Conservation (phyloP, 2,113 vertebrate species). For the Melanostigma gelatinosum region DNA sequence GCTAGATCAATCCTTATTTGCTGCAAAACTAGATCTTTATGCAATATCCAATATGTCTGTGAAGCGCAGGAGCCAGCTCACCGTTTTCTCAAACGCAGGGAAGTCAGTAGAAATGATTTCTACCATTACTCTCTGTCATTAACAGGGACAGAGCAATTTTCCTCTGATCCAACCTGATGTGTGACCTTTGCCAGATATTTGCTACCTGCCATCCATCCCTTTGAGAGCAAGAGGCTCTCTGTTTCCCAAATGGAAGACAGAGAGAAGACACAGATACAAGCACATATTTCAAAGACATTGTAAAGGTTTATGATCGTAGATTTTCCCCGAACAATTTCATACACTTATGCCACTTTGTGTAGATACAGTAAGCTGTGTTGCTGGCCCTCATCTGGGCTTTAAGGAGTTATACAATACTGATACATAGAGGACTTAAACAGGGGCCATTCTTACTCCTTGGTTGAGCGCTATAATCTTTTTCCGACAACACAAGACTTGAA, state of each 20-base stretch:
- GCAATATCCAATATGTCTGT: conserved; percentile 23
- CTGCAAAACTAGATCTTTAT: conserved; percentile 35
- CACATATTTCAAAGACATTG: background rate
- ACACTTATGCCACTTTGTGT: background rate
- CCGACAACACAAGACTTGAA: background rate
- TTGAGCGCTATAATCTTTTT: conserved; percentile 15
- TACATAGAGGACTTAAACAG: background rate
- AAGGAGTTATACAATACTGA: background rate
- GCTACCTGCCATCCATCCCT: conserved; percentile 16
- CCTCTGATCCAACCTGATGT: conserved; percentile 10
- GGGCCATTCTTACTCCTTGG: background rate
- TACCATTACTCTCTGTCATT: conserved; percentile 27
- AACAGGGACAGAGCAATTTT: conserved; percentile 10
- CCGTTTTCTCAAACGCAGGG: background rate
- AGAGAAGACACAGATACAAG: background rate
- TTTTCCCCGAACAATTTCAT: background rate
- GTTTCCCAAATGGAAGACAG: background rate
- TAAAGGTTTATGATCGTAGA: background rate
- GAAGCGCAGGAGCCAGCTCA: background rate
- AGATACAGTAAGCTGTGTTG: background rate
- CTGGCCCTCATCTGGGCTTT: background rate
- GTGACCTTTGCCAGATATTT: conserved; percentile 37
- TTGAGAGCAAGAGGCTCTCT: background rate
- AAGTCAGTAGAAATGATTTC: conserved; percentile 30
- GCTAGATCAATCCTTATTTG: conserved; percentile 45